Conservation (phyloP, 1,140 invertebrate species). For the Drosophila prosaltans region DNA sequence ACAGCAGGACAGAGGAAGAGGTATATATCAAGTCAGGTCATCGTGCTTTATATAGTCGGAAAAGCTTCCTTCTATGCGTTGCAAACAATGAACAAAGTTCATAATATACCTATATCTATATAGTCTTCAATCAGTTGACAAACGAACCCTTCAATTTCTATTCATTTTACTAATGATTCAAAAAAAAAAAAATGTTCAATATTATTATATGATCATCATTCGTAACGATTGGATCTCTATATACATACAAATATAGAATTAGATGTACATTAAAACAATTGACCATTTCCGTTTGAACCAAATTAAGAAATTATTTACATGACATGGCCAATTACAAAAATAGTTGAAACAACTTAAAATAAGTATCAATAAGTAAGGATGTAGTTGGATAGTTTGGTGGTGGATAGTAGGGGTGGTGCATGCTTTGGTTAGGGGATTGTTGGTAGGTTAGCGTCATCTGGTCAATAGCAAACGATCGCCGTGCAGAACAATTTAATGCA, state of each 20-base stretch:
- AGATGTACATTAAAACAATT: constrained; percentile 1
- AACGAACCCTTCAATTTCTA: too few species aligned
- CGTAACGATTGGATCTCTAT: not conserved
- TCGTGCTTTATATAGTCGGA: too few species aligned
- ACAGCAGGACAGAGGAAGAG: too few species aligned
- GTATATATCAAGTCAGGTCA: too few species aligned
- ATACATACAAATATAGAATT: not conserved
- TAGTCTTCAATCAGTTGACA: too few species aligned
- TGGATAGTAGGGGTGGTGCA: not conserved
- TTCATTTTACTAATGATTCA: too few species aligned
- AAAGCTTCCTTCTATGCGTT: too few species aligned
- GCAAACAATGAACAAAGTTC: too few species aligned
- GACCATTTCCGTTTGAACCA: constrained; percentile 19
- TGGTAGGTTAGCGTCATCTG: constrained; percentile 53
- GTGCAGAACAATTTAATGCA: constrained; percentile 77
- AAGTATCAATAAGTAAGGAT: constrained; percentile 58
- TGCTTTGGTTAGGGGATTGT: constrained; percentile 1
- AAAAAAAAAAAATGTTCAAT: too few species aligned
- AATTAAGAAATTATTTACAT: constrained; percentile 56
- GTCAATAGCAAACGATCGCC: constrained; percentile 48
- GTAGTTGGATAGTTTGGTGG: not conserved
- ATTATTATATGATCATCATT: too few species aligned
- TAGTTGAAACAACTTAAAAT: constrained; percentile 56
- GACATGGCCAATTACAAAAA: constrained; percentile 42
- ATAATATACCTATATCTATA: too few species aligned